Percentiles rank a stretch among this genome's conserved stretches.
Conservation (phyloP, 2,888 invertebrate genomes). For the Hartigia nigra region DNA sequence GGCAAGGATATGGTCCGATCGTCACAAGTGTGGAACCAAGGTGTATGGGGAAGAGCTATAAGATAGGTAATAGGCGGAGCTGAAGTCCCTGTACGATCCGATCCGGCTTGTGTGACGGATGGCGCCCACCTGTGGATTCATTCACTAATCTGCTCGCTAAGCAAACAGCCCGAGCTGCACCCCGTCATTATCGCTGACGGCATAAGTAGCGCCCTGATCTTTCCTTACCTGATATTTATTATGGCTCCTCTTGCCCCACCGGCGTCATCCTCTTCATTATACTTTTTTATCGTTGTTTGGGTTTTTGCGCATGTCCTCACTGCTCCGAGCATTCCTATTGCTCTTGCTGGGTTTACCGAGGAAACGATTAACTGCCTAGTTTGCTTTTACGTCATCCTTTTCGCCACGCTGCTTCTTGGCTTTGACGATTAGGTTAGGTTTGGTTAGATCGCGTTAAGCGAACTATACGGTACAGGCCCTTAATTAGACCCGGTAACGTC, state of each 20-base stretch:
- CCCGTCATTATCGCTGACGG: slow-evolving; percentile 66
- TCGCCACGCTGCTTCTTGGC: slow-evolving; percentile 49
- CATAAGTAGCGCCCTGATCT: slow-evolving; percentile 60
- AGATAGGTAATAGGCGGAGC: slow-evolving; percentile 54
- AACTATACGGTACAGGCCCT: background rate
- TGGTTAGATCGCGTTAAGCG: background rate
- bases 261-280: slow-evolving; percentile 16
- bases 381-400: slow-evolving; percentile 50
- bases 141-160: slow-evolving; percentile 66
- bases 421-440: background rate
- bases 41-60: slow-evolving; percentile 23
- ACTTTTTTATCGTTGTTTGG: background rate
- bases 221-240: slow-evolving; percentile 58
- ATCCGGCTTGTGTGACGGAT: slow-evolving; percentile 60
- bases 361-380: slow-evolving; percentile 14
- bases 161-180: slow-evolving; percentile 64
- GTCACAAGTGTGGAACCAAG: slow-evolving; percentile 30
- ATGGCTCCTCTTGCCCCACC: slow-evolving; percentile 30
- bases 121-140: slow-evolving; percentile 67
- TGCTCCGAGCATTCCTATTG: background rate
- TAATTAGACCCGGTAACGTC: background rate
- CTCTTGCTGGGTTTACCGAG: background rate
- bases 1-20: background rate
- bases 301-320: background rate
- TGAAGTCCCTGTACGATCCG: slow-evolving; percentile 45